Evolutionary conservation across 2,888 invertebrate species (phyloP).

Genomic region (Orthosia gothica): DNA sequence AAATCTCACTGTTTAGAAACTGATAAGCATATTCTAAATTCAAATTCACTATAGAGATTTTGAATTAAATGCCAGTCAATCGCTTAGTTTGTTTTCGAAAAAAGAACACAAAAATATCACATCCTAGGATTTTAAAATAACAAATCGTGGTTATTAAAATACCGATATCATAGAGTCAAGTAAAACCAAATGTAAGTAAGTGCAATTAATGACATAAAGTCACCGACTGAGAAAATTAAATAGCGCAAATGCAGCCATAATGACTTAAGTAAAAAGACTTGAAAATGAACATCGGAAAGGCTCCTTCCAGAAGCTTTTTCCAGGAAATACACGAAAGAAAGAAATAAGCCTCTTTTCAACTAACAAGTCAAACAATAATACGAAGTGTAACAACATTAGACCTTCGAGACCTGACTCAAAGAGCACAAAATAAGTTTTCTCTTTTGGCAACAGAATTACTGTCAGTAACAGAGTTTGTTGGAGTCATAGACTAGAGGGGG

Average conservation of each 20-base stretch:
- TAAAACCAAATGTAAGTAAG: no score
- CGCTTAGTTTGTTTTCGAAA: no score
- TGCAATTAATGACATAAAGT: no score
- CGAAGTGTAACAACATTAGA: conserved; percentile 33
- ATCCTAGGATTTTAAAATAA: no score
- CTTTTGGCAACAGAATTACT: conserved; percentile 47
- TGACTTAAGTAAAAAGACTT: background rate
- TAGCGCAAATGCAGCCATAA: no score
- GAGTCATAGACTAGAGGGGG: conserved; percentile 13
- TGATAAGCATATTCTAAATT: no score
- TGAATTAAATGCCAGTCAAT: no score
- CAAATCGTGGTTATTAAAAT: no score
- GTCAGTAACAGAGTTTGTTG: conserved; percentile 21
- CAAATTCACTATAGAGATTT: no score
- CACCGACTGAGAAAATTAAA: background rate
- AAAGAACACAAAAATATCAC: no score
- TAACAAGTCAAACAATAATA: conserved; percentile 40
- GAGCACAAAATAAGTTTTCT: conserved; percentile 44
- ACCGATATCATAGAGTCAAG: no score
- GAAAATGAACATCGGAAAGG: background rate
- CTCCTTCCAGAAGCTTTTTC: background rate
- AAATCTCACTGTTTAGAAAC: no score
- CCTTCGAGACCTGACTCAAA: conserved; percentile 30
- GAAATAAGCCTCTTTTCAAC: conserved; percentile 18
- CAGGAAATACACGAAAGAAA: conserved; percentile 3